phyloP scores from a whole-genome alignment of 2,797 vertebrate species.

The Sebastes minor region DNA sequence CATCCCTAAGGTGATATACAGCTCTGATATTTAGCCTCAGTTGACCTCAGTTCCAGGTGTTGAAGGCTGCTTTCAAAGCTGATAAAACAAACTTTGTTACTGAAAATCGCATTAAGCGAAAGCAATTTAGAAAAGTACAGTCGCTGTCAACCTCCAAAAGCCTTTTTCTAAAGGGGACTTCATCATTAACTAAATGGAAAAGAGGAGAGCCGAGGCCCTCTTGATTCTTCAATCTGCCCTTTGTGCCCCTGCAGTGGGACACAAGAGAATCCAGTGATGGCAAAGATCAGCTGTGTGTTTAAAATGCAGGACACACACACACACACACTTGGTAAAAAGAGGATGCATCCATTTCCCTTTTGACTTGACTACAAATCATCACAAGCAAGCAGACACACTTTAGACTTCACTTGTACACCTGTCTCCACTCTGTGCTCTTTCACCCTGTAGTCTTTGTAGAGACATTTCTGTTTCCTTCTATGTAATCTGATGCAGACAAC shows the following conservation, averaged over 20 bases:
- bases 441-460: neutral
- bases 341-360: conserved; percentile 52
- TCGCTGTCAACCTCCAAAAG: neutral
- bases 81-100: neutral
- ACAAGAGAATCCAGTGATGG: conserved; percentile 78
- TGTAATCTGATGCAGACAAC: conserved; percentile 32
- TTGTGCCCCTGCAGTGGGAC: conserved; percentile 71
- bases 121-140: neutral
- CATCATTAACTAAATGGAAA: conserved; percentile 53
- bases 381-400: neutral
- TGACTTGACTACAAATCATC: conserved; percentile 69
- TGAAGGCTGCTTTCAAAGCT: neutral
- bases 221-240: conserved; percentile 79
- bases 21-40: neutral
- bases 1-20: neutral
- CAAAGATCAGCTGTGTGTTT: conserved; percentile 81
- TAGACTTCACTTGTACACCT: neutral
- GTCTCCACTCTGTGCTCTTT: neutral
- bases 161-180: conserved; percentile 18
- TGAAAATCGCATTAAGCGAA: neutral
- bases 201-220: conserved; percentile 33
- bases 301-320: conserved; percentile 78
- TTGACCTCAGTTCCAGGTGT: conserved; percentile 2
- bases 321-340: conserved; percentile 62
- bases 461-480: conserved; percentile 9